Percentiles rank a stretch among this genome's conserved stretches.
Evolutionary conservation across 2,888 invertebrate species (phyloP).

Genomic region (Physocephala rufipes): DNA sequence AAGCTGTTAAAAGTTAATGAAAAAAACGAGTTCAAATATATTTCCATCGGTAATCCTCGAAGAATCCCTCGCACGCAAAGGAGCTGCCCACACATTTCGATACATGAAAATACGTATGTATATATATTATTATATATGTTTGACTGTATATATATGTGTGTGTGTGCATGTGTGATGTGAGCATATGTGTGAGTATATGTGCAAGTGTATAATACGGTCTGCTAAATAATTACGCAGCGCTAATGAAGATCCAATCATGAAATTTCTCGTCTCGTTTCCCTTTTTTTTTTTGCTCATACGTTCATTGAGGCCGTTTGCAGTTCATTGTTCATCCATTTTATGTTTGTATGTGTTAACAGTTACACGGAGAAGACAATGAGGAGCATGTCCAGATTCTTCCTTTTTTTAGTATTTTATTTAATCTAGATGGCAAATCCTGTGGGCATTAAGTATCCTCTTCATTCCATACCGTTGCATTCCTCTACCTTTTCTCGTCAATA

Average conservation of each 20-base stretch:
- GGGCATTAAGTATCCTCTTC: conserved; percentile 19
- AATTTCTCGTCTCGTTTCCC: neutral
- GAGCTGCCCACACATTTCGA: conserved; percentile 12
- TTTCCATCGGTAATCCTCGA: conserved; percentile 10
- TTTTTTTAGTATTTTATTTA: neutral
- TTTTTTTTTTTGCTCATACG: conserved; percentile 1
- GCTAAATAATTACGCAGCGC: conserved; percentile 35
- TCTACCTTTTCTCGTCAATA: neutral
- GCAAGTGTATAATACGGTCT: conserved; percentile 18
- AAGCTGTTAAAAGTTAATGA: conserved; percentile 9
- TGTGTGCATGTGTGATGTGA: neutral
- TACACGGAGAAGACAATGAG: neutral
- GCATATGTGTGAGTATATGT: neutral
- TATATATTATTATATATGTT: too few relatives aligned
- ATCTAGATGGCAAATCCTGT: conserved; percentile 17
- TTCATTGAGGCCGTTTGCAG: neutral
- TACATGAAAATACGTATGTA: neutral
- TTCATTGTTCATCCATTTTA: neutral
- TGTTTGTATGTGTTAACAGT: neutral
- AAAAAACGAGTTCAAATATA: conserved; percentile 6
- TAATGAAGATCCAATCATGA: conserved; percentile 36
- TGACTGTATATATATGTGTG: neutral
- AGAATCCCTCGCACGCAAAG: conserved; percentile 1
- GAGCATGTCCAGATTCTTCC: neutral
- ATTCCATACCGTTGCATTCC: conserved; percentile 15